phyloP scores from a whole-genome alignment of 2,797 vertebrate genomes.

The Muscicapa striata region DNA sequence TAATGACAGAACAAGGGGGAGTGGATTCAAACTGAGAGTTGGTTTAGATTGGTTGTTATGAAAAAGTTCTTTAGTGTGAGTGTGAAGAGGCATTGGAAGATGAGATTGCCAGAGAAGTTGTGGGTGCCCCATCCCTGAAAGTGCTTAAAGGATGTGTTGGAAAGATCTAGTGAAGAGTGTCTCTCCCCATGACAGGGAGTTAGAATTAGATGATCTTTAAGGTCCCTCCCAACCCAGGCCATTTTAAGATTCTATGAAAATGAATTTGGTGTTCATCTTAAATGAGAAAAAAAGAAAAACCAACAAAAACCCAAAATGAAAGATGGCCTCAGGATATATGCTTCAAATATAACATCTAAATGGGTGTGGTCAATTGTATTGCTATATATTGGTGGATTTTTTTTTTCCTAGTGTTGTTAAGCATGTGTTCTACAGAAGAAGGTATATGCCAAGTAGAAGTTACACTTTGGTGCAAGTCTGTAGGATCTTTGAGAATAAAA shows the following conservation, averaged over 20 bases:
- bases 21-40: not conserved
- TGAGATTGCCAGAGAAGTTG: not conserved
- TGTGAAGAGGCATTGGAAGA: not conserved
- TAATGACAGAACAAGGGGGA: not conserved
- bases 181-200: not conserved
- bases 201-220: not conserved
- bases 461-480: not conserved
- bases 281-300: not conserved
- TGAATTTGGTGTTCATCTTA: not conserved
- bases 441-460: not conserved
- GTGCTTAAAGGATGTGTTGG: not conserved
- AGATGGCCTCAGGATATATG: rapidly evolving
- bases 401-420: not conserved
- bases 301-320: not conserved
- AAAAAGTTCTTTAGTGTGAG: not conserved
- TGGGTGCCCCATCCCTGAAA: not conserved
- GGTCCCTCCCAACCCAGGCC: not conserved
- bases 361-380: not conserved
- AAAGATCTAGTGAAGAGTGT: not conserved
- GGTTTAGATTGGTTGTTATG: not conserved
- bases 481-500: not conserved
- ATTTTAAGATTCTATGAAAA: not conserved
- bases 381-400: not conserved
- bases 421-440: too few species aligned
- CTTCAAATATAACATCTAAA: not conserved